A percentile compares a stretch with the other conserved stretches of the same genome.
Evolutionary conservation across 2,113 vertebrate genomes (phyloP).

Genomic region (Nothobranchius furzeri): DNA sequence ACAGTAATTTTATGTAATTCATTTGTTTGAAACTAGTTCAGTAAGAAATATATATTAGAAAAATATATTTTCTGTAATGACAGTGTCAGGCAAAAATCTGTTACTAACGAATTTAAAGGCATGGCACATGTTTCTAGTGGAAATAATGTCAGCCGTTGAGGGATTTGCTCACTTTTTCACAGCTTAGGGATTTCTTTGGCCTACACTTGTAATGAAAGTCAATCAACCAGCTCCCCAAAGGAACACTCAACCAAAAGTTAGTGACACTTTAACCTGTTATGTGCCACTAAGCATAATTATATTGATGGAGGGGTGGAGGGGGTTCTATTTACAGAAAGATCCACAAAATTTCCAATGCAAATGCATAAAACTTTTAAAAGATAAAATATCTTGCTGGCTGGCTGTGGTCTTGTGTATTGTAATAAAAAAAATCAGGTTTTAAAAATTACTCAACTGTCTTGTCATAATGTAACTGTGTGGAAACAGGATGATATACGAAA

Average conservation of each 20-base stretch:
- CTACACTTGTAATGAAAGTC: slow-evolving; percentile 44
- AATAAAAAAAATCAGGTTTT: too few species aligned
- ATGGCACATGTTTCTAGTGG: background rate
- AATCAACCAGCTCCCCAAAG: slow-evolving; percentile 28
- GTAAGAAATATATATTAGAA: background rate
- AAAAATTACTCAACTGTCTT: background rate
- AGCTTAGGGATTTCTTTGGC: slow-evolving; percentile 29
- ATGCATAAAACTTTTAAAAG: too few species aligned
- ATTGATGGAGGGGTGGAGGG: slow-evolving; percentile 1
- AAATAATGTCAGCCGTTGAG: slow-evolving; percentile 41
- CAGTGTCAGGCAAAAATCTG: background rate
- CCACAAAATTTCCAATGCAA: background rate
- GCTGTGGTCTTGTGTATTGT: too few species aligned
- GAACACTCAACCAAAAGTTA: slow-evolving; percentile 42
- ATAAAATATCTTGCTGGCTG: too few species aligned
- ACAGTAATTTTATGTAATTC: slow-evolving; percentile 34
- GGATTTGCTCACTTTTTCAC: slow-evolving; percentile 31
- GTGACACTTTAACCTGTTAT: slow-evolving; percentile 35
- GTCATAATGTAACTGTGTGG: background rate
- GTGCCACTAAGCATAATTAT: slow-evolving; percentile 4
- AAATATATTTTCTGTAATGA: slow-evolving; percentile 3
- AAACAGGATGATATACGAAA: too few species aligned
- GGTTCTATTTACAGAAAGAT: background rate
- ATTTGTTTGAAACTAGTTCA: slow-evolving; percentile 29
- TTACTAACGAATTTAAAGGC: background rate